Evolutionary conservation across 2,113 vertebrate species (phyloP).

Genomic region (Spilogale gracilis): DNA sequence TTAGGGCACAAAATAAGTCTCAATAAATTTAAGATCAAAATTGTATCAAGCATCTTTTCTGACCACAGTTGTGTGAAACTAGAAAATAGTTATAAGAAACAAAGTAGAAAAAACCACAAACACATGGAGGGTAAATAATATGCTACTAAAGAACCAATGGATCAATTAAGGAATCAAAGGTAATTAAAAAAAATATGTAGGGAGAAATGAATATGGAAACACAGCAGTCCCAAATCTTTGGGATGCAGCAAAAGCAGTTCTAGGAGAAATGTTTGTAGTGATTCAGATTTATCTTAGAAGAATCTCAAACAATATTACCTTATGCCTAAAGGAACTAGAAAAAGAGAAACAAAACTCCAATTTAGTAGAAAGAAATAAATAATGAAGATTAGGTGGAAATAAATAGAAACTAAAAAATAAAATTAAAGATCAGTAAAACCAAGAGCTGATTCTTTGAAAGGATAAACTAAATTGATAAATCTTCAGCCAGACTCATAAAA

Average conservation of each 20-base stretch:
- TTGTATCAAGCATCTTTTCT: neutral
- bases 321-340: neutral
- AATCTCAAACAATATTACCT: neutral
- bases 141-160: neutral
- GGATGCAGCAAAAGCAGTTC: neutral
- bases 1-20: neutral
- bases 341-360: neutral
- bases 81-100: neutral
- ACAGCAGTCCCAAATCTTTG: neutral
- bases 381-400: neutral
- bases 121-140: neutral
- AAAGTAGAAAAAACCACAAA: neutral
- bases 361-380: neutral
- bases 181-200: neutral
- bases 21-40: neutral
- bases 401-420: neutral
- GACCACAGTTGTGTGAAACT: neutral
- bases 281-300: neutral
- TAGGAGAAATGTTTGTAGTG: neutral
- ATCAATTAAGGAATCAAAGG: neutral
- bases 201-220: neutral
- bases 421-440: neutral
- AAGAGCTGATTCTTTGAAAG: neutral
- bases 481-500: neutral
- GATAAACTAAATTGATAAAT: neutral